Evolutionary conservation across 2,888 invertebrate genomes (phyloP), one percentile per base, ranked within the genome.

Genomic region (Quadroppia sp.): DNA sequence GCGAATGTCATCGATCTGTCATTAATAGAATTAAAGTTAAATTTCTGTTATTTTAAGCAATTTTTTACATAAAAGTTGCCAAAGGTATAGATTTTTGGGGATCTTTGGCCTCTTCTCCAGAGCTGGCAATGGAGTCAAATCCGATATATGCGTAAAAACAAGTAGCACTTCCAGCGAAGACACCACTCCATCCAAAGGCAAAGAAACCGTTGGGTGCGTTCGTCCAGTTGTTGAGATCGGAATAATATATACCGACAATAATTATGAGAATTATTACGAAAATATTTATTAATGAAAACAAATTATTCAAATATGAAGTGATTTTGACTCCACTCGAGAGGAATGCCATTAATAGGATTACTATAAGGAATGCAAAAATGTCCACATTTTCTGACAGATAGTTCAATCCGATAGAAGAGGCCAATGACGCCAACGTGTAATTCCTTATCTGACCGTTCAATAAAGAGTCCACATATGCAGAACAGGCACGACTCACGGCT

Each of bases 41-140:
- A n/a, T n/a, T n/a, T n/a, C n/a, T n/a, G n/a, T n/a, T n/a, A 45
- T 17, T 15, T 6, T 13, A 9, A 45, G 15, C 17, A 17, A 17
- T 15, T 45, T 9, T 15, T 45, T 45, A 45, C 23, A 53, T 53
- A 17, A 53, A 53, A 53, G 53, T 53, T 3, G 53, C 53, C 75
- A 90, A 85, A 0, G 92, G 92, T 79, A 94, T 91, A 23, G 91
- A 92, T 64, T 75, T 75, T 67, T 81, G 80, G 0, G 83, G 82
- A 50, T 82, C 81, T 64, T 76, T 89, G 0, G 92, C 92, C 83
- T 93, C 92, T 82, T 92, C 92, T 4, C 91, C 90, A 0, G 91
- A 89, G 0, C 92, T 92, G 0, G 94, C 92, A 77, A 95, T 92
- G 78, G 91, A 91, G 80, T 95, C 94, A 79, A 94, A 92, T 0